Base-by-base conservation (phyloP, 2,797 vertebrate species). In the Microchirus variegatus region DNA sequence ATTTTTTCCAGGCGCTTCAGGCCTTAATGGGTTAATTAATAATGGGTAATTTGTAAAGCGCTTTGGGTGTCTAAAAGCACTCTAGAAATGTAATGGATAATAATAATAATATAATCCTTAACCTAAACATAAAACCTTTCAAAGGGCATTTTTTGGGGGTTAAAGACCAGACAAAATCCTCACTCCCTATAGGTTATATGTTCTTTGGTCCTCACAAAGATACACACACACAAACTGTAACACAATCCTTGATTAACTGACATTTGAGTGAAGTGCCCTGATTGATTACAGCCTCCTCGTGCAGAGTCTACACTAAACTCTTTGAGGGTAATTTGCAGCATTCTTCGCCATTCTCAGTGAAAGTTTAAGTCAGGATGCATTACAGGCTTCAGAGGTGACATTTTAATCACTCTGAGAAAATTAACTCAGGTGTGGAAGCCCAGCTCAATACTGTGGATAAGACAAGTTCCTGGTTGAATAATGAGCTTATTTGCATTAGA, bases 341-440 rank as follows among this genome's bases (percentile, higher is more conserved):
- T 82, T 76, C 69, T 68, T 58, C 53, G 18, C 67, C 53, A 70
- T 78, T 82, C 79, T 68, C 51, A 55, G 75, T 85, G 77, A 84
- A 88, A 77, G 78, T 69, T 71, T 15, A 58, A 84, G 85, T 87
- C 90, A 73, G 77, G 59, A 81, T 71, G 73, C 59, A 90, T 92
- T 90, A 88, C 52, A 47, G 63, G 37, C 7, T 64, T 58, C 47
- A 62, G 66, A 82, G 40, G 64, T 91, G 89, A 92, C 87, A 87
- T 86, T 91, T 91, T 91, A 91, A 91, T 91, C 80, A 87, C 82
- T 77, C 50, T 22, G 62, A 47, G 70, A 65, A 80, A 78, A 85
- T 79, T 22, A 84, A 70, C 60, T 73, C 48, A 73, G 80, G 71
- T 72, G 83, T 77, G 73, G 62, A 76, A 17, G 79, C 86, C 78